Conservation (phyloP, 2,797 vertebrate genomes). For the Hippoglossus hippoglossus region DNA sequence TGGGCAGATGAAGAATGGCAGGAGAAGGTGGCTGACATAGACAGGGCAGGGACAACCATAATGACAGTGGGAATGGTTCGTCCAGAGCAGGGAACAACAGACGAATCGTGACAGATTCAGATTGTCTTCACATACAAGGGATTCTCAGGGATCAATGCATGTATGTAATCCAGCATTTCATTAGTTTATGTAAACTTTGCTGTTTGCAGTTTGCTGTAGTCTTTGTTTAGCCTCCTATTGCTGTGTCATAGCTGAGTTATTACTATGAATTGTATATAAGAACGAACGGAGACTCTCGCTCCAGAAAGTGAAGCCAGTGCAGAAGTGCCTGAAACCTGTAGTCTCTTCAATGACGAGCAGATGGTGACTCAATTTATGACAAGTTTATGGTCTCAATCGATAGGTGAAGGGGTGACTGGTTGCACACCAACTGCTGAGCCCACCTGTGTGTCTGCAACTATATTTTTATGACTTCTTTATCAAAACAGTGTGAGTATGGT, state of each 20-base stretch:
- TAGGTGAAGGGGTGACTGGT: too few species aligned
- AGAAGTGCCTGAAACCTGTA: too few species aligned
- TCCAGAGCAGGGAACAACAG: neutral
- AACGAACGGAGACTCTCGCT: too few species aligned
- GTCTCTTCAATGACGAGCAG: too few species aligned
- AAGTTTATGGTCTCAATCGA: too few species aligned
- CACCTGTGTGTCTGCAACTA: too few species aligned
- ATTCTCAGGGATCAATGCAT: neutral
- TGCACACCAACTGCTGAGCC: too few species aligned
- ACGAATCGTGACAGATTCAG: neutral
- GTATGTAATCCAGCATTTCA: neutral
- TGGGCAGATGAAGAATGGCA: slow-evolving; percentile 4
- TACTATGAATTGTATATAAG: too few species aligned
- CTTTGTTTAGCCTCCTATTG: neutral
- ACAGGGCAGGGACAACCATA: neutral
- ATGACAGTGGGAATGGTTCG: neutral
- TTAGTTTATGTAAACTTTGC: too few species aligned
- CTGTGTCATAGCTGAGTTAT: neutral
- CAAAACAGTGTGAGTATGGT: neutral
- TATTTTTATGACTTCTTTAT: neutral
- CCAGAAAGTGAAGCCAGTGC: too few species aligned
- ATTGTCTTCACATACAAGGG: neutral
- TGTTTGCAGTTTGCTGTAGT: neutral
- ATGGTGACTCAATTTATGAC: too few species aligned
- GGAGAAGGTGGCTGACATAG: too few species aligned